Evolutionary conservation across 2,113 vertebrate species (phyloP).

Genomic region (Hassar affinis): DNA sequence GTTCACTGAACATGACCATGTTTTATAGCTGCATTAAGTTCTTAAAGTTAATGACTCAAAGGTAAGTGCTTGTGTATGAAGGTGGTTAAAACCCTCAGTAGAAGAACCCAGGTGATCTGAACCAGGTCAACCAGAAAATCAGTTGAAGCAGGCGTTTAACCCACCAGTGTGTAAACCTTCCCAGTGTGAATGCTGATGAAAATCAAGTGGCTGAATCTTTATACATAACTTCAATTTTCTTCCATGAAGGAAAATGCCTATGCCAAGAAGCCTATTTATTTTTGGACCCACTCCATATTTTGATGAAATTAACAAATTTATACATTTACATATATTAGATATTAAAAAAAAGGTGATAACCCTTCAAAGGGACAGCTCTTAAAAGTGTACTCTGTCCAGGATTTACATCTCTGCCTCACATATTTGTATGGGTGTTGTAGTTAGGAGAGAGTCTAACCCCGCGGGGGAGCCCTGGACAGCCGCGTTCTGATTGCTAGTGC

Average conservation of each 20-base stretch:
- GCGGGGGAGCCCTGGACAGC: conserved; percentile 28
- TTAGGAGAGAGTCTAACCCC: background rate
- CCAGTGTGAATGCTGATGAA: background rate
- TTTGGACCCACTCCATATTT: background rate
- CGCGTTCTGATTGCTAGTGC: conserved; percentile 50
- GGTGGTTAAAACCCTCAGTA: no score
- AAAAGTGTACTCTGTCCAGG: background rate
- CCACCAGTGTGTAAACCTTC: background rate
- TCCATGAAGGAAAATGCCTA: background rate
- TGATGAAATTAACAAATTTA: background rate
- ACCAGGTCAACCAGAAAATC: no score
- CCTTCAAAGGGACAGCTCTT: background rate
- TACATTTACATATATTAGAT: no score
- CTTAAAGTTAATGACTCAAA: no score
- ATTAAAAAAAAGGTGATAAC: background rate
- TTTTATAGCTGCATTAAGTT: no score
- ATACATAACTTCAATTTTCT: background rate
- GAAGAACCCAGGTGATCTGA: no score
- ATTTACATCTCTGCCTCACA: background rate
- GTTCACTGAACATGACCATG: no score
- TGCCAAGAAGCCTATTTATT: background rate
- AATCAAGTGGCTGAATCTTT: background rate
- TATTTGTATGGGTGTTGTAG: background rate
- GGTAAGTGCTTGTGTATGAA: background rate
- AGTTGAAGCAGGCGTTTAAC: background rate